phyloP scores from a whole-genome alignment of 2,888 invertebrate species.

The Apocheima hispidaria region DNA sequence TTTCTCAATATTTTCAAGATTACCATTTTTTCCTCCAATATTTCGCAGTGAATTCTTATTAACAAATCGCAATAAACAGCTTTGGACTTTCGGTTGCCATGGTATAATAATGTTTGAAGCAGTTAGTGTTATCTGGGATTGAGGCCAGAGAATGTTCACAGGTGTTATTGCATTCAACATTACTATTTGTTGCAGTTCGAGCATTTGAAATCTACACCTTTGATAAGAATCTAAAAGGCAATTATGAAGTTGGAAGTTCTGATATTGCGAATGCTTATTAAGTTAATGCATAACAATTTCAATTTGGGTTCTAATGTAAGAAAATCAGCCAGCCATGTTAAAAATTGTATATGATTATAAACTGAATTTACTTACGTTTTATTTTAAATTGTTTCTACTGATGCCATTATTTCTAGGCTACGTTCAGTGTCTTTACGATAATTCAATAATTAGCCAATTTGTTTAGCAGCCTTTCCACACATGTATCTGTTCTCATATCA shows the following conservation, averaged over 20 bases:
- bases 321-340: not conserved
- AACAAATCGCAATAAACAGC: conserved; percentile 3
- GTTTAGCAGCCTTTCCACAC: conserved; percentile 4
- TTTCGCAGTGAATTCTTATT: conserved; percentile 17
- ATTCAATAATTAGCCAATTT: conserved; percentile 5
- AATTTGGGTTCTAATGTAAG: not conserved
- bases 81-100: not conserved
- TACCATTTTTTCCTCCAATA: not conserved
- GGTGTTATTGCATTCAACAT: conserved; percentile 32
- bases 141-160: conserved; percentile 38
- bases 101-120: conserved; percentile 32
- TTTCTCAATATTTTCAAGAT: not conserved
- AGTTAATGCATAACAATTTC: not conserved
- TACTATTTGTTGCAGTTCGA: conserved; percentile 15
- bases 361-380: not conserved
- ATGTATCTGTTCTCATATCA: conserved; percentile 3
- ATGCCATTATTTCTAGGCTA: not conserved
- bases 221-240: conserved; percentile 43
- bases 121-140: conserved; percentile 38
- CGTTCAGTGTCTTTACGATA: conserved; percentile 19
- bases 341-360: not conserved
- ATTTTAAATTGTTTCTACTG: not conserved
- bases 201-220: conserved; percentile 24
- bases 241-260: conserved; percentile 7
- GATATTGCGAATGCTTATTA: not conserved